Evolutionary conservation across 2,797 vertebrate genomes (phyloP), one percentile per base, ranked within the genome.

Genomic region (Anguilla megastoma): DNA sequence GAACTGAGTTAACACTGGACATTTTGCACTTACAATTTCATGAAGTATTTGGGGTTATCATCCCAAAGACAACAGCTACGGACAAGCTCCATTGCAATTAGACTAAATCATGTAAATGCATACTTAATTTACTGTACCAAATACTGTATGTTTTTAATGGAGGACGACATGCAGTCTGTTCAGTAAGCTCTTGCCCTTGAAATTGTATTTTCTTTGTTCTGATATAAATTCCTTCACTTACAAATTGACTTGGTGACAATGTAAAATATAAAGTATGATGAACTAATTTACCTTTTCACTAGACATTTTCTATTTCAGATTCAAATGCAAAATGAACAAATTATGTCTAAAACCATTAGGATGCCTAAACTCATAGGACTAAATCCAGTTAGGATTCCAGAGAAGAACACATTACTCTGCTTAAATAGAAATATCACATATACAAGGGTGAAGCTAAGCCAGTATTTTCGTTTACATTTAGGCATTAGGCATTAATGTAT

Each of bases 391-490:
- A 85, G 80, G 85, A 63, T 89, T 52, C 86, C 86, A 85, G 76
- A 48, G 48, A 90, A 90, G 87, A 88, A 85, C 56, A 86, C 80
- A 84, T 86, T 86, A 48, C 85, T 63, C 54, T 86, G 60, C 84
- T 50, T 88, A 76, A 88, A 74, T 84, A 45, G 30, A 88, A 85
- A 87, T 52, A 71, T 82, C 66, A 87, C 84, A 86, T 74, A 82
- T 66, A 89, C 69, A 79, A 16, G 36, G 33, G 74, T 79, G 74
- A 79, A 79, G 74, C 74, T 41, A 79, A 41, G 74, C 74, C 74
- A 79, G 33, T 41, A 41, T 41, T 79, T 21, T 79, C 16, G 2
- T 45, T 41, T 45, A 45, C 74, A 41, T 36, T 21, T 30, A 18
- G 5, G 16, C 74, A 41, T 66, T 66, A 66, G 63, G 63, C 63